These are phyloP conservation scores for Lithobius niger DNA, from an alignment of 1,140 invertebrate genomes.

Conservation along the genomic window DNA sequence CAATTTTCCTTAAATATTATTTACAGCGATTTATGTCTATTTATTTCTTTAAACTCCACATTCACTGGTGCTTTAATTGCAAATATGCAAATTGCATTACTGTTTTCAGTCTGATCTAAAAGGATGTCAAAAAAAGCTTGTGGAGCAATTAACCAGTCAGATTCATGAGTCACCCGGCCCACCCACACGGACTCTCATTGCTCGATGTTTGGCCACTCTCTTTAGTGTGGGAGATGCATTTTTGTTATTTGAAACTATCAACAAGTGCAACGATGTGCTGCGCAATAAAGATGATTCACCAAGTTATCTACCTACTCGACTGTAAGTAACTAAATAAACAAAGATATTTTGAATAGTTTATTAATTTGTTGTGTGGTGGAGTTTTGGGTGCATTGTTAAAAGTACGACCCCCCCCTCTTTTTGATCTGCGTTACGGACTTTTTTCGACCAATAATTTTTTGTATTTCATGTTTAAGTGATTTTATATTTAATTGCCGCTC, in stretches of 20 bases:
- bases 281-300: slow-evolving; percentile 96
- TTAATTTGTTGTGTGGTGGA: no score
- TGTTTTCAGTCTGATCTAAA: slow-evolving; percentile 86
- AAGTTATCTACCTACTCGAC: slow-evolving; percentile 76
- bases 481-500: no score
- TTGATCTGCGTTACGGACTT: not conserved
- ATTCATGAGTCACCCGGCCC: slow-evolving; percentile 76
- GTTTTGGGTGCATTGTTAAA: no score
- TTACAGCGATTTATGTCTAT: no score
- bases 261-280: slow-evolving; percentile 94
- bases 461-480: no score
- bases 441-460: not conserved
- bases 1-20: no score
- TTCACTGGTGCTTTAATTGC: no score
- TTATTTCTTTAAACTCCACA: no score
- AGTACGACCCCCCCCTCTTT: no score
- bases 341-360: not conserved
- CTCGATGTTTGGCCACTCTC: slow-evolving; percentile 79
- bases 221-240: slow-evolving; percentile 97
- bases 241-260: slow-evolving; percentile 91
- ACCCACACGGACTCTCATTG: slow-evolving; percentile 81
- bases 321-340: slow-evolving; percentile 55
- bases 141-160: slow-evolving; percentile 78
- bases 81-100: no score
- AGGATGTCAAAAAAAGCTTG: slow-evolving; percentile 86